Conservation (phyloP, 2,113 vertebrate genomes). For the Anthoscopus minutus region DNA sequence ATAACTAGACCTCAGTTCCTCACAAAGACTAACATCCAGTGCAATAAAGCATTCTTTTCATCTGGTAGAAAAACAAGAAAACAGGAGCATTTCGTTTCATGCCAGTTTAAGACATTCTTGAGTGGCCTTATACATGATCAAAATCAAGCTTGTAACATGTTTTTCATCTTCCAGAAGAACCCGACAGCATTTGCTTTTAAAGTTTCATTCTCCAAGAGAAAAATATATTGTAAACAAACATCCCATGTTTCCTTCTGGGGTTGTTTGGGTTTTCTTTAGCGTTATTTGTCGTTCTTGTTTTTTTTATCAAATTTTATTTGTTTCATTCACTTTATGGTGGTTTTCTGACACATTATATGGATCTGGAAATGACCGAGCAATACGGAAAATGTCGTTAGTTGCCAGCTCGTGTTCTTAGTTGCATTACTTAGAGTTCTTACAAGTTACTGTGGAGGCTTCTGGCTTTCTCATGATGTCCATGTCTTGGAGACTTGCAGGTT, state of each 20-base stretch:
- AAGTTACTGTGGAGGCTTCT: background rate
- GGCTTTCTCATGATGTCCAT: background rate
- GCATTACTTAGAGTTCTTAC: background rate
- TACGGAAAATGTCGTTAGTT: background rate
- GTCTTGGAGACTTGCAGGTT: background rate
- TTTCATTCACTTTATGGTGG: background rate
- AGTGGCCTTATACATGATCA: conserved; percentile 18
- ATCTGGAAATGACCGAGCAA: background rate
- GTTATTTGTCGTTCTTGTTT: background rate
- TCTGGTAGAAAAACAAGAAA: conserved; percentile 14
- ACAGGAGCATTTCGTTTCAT: background rate
- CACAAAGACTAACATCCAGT: background rate
- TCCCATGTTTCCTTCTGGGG: background rate
- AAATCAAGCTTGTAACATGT: conserved; percentile 23
- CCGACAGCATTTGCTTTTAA: conserved; percentile 5
- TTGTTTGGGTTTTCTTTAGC: background rate
- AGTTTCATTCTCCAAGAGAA: background rate
- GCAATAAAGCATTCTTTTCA: conserved; percentile 36
- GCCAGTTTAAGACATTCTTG: conserved; percentile 22
- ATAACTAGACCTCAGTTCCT: background rate
- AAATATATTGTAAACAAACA: background rate
- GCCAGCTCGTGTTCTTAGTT: background rate
- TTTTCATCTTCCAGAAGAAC: conserved; percentile 25
- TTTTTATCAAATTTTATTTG: background rate
- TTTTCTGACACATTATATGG: background rate